These are phyloP conservation scores for Noctua pronuba DNA, from an alignment of 2,888 invertebrate genomes.

Conservation along the genomic window DNA sequence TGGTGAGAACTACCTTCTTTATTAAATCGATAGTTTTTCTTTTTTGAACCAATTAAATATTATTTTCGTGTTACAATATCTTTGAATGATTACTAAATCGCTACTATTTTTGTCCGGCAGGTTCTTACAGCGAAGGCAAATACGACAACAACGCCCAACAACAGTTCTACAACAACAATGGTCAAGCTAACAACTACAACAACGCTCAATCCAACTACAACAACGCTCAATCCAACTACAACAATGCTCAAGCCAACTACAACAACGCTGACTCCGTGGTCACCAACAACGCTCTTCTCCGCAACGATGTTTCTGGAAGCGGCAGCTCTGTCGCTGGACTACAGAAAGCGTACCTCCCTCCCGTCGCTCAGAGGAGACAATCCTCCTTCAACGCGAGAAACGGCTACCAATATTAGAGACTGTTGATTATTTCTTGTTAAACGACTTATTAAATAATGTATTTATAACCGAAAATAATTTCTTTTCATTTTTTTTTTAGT, in stretches of 20 bases:
- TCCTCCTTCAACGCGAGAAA: slow-evolving; percentile 71
- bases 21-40: background rate
- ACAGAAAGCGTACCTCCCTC: slow-evolving; percentile 79
- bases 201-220: slow-evolving; percentile 68
- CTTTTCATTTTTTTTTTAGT: background rate
- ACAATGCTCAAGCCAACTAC: slow-evolving; percentile 69
- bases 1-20: slow-evolving; percentile 71
- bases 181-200: slow-evolving; percentile 56
- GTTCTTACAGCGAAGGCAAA: slow-evolving; percentile 83
- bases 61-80: too few relatives aligned
- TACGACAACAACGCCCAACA: slow-evolving; percentile 70
- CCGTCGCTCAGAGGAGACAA: slow-evolving; percentile 63
- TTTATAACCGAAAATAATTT: slow-evolving; percentile 25
- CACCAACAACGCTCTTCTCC: slow-evolving; percentile 73
- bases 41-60: background rate
- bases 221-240: slow-evolving; percentile 68
- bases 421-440: slow-evolving; percentile 46
- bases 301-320: slow-evolving; percentile 32
- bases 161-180: slow-evolving; percentile 64
- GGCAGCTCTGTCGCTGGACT: slow-evolving; percentile 32
- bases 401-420: slow-evolving; percentile 74
- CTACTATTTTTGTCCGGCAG: slow-evolving; percentile 68
- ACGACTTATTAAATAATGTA: slow-evolving; percentile 47
- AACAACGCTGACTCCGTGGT: slow-evolving; percentile 71
- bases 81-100: background rate